A percentile compares a stretch with the other conserved stretches of the same genome.
Evolutionary conservation across 2,113 vertebrate genomes (phyloP).

Genomic region (Dipodomys merriami): DNA sequence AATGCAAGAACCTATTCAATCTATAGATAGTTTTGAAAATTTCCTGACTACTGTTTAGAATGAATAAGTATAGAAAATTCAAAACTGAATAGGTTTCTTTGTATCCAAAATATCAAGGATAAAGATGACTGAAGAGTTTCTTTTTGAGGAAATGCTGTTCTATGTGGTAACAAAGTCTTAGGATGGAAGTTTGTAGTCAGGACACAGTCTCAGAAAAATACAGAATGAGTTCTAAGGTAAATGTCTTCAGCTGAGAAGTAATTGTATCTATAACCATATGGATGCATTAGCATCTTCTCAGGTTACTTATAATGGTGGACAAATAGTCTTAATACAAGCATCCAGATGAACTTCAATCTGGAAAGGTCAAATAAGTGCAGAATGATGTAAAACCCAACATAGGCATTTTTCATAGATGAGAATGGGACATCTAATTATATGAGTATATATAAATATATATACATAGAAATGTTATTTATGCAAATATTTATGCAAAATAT

Average conservation of each 20-base stretch:
- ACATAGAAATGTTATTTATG: background rate
- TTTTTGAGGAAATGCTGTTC: background rate
- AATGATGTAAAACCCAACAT: background rate
- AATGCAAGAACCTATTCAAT: no score
- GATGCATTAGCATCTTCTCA: background rate
- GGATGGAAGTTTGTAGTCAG: background rate
- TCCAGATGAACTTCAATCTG: background rate
- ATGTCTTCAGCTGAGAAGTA: background rate
- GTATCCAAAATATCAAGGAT: background rate
- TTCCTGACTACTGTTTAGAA: background rate
- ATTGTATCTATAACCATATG: background rate
- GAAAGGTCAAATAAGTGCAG: background rate
- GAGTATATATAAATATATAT: background rate
- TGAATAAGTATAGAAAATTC: background rate
- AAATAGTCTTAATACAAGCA: background rate
- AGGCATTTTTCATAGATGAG: background rate
- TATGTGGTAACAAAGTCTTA: background rate
- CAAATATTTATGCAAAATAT: background rate
- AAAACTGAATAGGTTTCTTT: constrained; percentile 35
- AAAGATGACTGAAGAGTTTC: background rate
- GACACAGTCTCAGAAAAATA: background rate
- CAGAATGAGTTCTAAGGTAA: background rate
- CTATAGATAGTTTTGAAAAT: constrained; percentile 14
- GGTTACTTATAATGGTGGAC: background rate
- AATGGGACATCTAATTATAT: background rate